Conservation (phyloP, 92 coral and sea anemone genomes). For the Ricordea florida region DNA sequence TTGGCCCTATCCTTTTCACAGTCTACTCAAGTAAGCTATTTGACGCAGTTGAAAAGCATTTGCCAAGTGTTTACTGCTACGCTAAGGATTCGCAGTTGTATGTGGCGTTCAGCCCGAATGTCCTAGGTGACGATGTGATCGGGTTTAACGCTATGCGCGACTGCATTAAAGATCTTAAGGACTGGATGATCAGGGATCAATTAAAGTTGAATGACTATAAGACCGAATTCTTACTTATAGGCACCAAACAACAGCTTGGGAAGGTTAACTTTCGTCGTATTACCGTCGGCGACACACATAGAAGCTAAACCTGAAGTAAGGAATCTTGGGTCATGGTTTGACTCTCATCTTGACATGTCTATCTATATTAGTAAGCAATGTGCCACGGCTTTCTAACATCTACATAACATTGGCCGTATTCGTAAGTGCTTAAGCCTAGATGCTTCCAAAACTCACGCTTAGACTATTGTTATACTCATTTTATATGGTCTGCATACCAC, state of each 20-base stretch:
- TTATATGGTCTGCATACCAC: slow-evolving; percentile 3
- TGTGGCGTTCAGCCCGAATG: slow-evolving; percentile 8
- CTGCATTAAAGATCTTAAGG: slow-evolving; percentile 16
- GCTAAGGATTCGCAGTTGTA: slow-evolving; percentile 18
- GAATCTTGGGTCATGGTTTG: slow-evolving; percentile 44
- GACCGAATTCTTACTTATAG: slow-evolving; percentile 12
- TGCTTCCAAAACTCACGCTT: slow-evolving; percentile 20
- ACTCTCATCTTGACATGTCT: slow-evolving; percentile 32
- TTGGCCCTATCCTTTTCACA: slow-evolving; percentile 7
- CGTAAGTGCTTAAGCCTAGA: slow-evolving; percentile 7
- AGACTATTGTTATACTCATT: slow-evolving; percentile 6
- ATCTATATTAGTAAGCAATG: slow-evolving; percentile 25
- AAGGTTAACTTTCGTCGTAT: slow-evolving; percentile 18
- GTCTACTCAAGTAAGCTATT: slow-evolving; percentile 12
- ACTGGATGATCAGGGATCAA: slow-evolving; percentile 33
- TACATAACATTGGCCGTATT: slow-evolving; percentile 8
- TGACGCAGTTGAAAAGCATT: neutral
- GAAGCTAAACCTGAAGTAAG: slow-evolving; percentile 9
- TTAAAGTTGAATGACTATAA: slow-evolving; percentile 16
- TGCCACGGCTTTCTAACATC: slow-evolving; percentile 5
- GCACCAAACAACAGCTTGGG: slow-evolving; percentile 16
- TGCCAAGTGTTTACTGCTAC: slow-evolving; percentile 3
- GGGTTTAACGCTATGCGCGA: slow-evolving; percentile 7
- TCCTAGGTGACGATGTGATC: slow-evolving; percentile 3
- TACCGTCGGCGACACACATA: neutral